Percentiles rank a stretch among this genome's conserved stretches.
Conservation (phyloP, 64 coral and sea anemone species). For the Montipora sp. region DNA sequence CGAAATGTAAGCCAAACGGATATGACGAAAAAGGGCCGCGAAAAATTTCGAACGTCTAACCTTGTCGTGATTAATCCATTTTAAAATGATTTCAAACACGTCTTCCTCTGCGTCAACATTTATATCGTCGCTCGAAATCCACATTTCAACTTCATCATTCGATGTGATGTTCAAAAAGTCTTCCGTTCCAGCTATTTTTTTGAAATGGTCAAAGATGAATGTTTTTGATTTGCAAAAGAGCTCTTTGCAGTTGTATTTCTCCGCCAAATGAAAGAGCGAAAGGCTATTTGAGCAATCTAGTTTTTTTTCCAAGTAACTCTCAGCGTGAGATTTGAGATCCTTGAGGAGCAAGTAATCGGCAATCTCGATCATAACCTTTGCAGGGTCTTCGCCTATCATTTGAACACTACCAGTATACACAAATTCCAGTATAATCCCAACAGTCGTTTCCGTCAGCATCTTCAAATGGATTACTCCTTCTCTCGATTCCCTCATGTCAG, state of each 20-base stretch:
- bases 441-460: background rate
- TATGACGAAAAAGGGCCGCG: background rate
- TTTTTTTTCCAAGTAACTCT: background rate
- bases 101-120: background rate
- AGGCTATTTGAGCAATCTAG: background rate
- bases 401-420: slow-evolving; percentile 20
- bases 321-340: background rate
- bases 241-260: background rate
- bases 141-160: background rate
- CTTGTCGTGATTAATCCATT: background rate
- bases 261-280: background rate
- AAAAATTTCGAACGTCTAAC: background rate
- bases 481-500: slow-evolving; percentile 1
- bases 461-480: slow-evolving; percentile 8
- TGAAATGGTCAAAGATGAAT: slow-evolving; percentile 17
- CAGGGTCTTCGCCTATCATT: background rate
- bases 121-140: slow-evolving; percentile 29
- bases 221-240: background rate
- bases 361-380: background rate
- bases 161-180: slow-evolving; percentile 6
- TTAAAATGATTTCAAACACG: slow-evolving; percentile 2
- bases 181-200: background rate
- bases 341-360: background rate
- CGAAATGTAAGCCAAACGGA: background rate
- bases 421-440: slow-evolving; percentile 9